phyloP scores from a whole-genome alignment of 2,888 invertebrate species.

The Trichogramma evanescens region DNA sequence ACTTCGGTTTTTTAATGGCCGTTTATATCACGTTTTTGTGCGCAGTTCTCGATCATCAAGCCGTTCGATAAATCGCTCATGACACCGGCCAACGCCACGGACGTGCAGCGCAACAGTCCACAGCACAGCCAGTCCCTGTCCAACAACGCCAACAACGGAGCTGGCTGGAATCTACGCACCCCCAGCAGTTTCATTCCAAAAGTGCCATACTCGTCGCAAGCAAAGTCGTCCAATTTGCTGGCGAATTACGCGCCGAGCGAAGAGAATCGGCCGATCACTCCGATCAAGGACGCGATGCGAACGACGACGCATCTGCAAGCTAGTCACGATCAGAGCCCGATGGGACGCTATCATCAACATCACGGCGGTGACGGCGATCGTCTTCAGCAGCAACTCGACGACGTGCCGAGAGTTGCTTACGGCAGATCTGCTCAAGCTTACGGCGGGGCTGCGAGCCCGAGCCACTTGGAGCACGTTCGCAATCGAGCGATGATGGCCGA shows the following conservation, averaged over 20 bases:
- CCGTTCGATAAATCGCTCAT: conserved; percentile 36
- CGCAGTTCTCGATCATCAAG: conserved; percentile 35
- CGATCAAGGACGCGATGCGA: background rate
- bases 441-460: no score
- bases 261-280: background rate
- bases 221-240: no score
- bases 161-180: conserved; percentile 35
- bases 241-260: no score
- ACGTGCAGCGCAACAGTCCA: conserved; percentile 35
- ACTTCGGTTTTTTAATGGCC: background rate
- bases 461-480: no score
- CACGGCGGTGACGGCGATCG: background rate
- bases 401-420: no score
- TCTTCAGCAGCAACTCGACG: no score
- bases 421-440: no score
- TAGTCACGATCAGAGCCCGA: background rate
- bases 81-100: conserved; percentile 37
- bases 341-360: background rate
- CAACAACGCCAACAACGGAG: background rate
- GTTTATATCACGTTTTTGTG: conserved; percentile 37
- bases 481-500: no score
- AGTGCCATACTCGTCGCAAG: background rate
- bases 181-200: conserved; percentile 41
- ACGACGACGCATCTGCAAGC: background rate
- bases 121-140: conserved; percentile 25